phyloP scores from a whole-genome alignment of 2,888 invertebrate species.

The Thecophora atra region DNA sequence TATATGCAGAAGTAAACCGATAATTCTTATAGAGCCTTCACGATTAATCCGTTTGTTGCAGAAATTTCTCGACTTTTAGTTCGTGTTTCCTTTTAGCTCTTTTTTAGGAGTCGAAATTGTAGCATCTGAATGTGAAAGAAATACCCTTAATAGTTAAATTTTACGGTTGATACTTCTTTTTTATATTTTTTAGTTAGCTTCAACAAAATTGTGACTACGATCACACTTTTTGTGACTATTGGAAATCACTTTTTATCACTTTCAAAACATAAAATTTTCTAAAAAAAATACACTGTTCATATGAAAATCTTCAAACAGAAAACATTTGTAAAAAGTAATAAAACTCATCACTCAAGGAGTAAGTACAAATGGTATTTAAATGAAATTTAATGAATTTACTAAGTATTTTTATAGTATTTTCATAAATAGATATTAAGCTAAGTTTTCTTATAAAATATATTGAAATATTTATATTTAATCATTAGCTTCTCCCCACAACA shows the following conservation, averaged over 20 bases:
- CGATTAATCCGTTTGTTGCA: no score
- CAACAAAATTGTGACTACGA: no score
- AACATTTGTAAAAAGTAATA: constrained; percentile 23
- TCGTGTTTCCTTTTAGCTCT: no score
- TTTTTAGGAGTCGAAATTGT: no score
- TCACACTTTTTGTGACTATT: no score
- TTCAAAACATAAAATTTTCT: constrained; percentile 41
- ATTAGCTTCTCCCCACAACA: constrained; percentile 32
- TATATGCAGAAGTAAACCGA: no score
- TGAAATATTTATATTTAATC: constrained; percentile 31
- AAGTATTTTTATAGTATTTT: constrained; percentile 21
- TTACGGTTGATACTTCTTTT: no score
- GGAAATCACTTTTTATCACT: background rate
- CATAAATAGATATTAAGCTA: constrained; percentile 20
- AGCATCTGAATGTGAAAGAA: no score
- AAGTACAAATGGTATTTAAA: constrained; percentile 66
- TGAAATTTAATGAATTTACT: constrained; percentile 57
- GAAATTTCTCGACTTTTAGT: no score
- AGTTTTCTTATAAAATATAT: constrained; percentile 11
- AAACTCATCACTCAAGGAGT: constrained; percentile 50
- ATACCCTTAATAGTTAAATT: no score
- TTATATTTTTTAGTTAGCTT: no score
- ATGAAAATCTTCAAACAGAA: constrained; percentile 28
- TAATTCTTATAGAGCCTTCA: no score
- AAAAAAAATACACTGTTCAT: constrained; percentile 10